Conservation (phyloP, 2,797 vertebrate species). For the Protosalanx chinensis region DNA sequence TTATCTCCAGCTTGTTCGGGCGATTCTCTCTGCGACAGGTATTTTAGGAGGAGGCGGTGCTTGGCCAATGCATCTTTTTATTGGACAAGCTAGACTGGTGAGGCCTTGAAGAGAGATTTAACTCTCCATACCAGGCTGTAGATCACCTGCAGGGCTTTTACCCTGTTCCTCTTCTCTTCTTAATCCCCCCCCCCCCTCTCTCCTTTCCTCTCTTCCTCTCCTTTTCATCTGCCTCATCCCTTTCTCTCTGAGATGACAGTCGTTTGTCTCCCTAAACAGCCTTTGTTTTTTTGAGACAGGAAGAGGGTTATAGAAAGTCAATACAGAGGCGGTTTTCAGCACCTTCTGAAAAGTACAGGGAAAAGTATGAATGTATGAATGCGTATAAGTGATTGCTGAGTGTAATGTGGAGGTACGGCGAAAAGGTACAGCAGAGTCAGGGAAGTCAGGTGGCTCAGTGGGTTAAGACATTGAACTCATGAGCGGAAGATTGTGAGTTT, state of each 20-base stretch:
- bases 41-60: background rate
- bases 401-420: too few species aligned
- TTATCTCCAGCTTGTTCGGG: background rate
- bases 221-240: background rate
- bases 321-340: too few species aligned
- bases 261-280: too few species aligned
- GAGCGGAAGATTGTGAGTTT: too few species aligned
- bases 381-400: too few species aligned
- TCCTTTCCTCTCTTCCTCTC: background rate
- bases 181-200: background rate
- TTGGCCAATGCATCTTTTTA: slow-evolving; percentile 23
- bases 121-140: slow-evolving; percentile 20
- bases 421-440: too few species aligned
- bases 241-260: background rate
- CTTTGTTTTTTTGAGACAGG: too few species aligned
- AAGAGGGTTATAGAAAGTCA: too few species aligned
- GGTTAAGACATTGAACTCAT: too few species aligned
- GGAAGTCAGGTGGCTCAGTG: too few species aligned
- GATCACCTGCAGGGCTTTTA: slow-evolving; percentile 6
- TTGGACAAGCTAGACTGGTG: slow-evolving; percentile 22
- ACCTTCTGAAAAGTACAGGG: too few species aligned
- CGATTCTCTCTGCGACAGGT: background rate
- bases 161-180: background rate
- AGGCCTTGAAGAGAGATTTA: slow-evolving; percentile 23
- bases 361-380: too few species aligned